Evolutionary conservation across 2,888 invertebrate species (phyloP), one percentile per base, ranked within the genome.

Genomic region (Zygogramma bicolorata): DNA sequence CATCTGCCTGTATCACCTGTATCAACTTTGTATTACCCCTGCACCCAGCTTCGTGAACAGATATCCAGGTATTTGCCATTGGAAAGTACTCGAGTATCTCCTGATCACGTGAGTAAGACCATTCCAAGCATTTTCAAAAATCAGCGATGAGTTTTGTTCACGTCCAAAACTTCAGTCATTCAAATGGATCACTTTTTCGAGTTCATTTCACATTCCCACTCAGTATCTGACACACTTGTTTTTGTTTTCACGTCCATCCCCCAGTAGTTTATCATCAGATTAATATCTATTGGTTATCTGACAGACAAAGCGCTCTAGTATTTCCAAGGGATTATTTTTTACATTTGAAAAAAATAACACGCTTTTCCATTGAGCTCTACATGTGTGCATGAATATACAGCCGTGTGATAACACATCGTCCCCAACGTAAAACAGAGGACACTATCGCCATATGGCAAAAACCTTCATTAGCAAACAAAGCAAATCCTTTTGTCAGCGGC

Each of bases 131-230:
- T 31, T 31, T 31, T 31, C 31, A 31, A 61, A 15, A 61, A 34
- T 27, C 65, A 27, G 73, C 70, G 67, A 53, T 46, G 62, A 75
- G 60, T 42, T 71, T 76, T 42, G 53, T 75, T 77, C 75, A 46
- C 71, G 34, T 73, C 63, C 69, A 70, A 77, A 76, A 74, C 71
- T 67, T 77, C 73, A 71, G 75, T 68, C 62, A 57, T 70, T 65
- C 42, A 34, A 66, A 67, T 57, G 18, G 69, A 62, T 74, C 68
- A 68, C 68, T 62, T 65, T 73, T 76, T 72, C 29, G 65, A 31
- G 3, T 2, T 31, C 31, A 31, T 2, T 31, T 31, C 4, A 31
- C 31, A 31, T 31, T 31, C 31, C 31, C 10, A 6, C 7, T 31
- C 7, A 31, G 10, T 31, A 31, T 31, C 31, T 31, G 3, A 31